Conservation (phyloP, 2,888 invertebrate genomes). For the Lymantria monacha region DNA sequence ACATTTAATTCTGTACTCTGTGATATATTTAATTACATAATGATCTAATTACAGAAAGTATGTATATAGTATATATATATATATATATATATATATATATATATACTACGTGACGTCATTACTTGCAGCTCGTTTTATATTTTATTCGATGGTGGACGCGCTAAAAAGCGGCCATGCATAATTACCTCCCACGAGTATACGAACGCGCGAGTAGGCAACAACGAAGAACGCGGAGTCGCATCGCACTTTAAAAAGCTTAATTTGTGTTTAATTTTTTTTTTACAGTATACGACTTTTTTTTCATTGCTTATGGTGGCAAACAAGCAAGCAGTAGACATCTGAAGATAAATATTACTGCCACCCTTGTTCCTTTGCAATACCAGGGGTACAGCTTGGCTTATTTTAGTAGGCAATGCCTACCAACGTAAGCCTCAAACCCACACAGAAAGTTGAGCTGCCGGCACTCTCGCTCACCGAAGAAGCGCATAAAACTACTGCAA, state of each 20-base stretch:
- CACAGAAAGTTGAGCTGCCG: too few species aligned
- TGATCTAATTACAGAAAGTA: conserved; percentile 26
- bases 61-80: conserved; percentile 32
- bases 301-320: too few species aligned
- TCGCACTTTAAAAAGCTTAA: not conserved
- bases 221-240: conserved; percentile 35
- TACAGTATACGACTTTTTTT: too few species aligned
- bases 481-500: too few species aligned
- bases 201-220: conserved; percentile 52
- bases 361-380: too few species aligned
- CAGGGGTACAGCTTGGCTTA: too few species aligned
- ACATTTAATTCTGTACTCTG: too few species aligned
- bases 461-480: too few species aligned
- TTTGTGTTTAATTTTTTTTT: not conserved
- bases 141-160: conserved; percentile 73
- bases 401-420: too few species aligned
- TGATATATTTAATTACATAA: not conserved
- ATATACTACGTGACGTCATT: conserved; percentile 61
- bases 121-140: conserved; percentile 73
- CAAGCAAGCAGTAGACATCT: too few species aligned
- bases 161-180: conserved; percentile 81
- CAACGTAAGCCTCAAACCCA: too few species aligned
- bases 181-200: conserved; percentile 75
- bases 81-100: conserved; percentile 32
- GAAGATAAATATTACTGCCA: too few species aligned